Evolutionary conservation across 2,797 vertebrate genomes (phyloP), one percentile per base, ranked within the genome.

Genomic region (Crypturellus tataupa): DNA sequence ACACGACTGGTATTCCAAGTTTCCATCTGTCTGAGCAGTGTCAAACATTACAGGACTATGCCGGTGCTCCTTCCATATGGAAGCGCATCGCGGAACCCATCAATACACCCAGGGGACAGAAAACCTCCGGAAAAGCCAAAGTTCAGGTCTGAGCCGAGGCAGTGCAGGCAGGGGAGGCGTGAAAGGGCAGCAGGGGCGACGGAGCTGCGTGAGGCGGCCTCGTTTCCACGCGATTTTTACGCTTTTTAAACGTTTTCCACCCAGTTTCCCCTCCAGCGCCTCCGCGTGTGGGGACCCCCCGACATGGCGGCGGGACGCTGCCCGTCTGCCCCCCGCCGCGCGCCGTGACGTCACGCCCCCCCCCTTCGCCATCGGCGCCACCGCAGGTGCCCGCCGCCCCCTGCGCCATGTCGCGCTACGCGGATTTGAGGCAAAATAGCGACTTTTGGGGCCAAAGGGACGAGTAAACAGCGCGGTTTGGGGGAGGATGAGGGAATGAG

Each of bases 1-100:
- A 91, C 55, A 79, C 25, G 89, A 96, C 95, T 94, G 87, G 95
- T 90, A 96, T 86, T 10, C 95, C 91, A 89, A 94, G 95, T 51
- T 91, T 56, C 37, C 70, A 80, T 84, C 80, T 88, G 53, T 68
- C 93, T 64, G 21, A 1, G 59, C 44, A 95, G 53, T 24, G 49
- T 37, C 60, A 94, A 95, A 93, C 92, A 93, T 92, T 95, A 93
- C 0, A 96, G 84, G 80, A 85, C 91, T 94, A 85, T 70, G 87
- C 73, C 5, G 60, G 59, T 47, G 46, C 77, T 96, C 70, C 83
- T 93, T 94, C 93, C 93, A 64, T 73, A 91, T 19, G 89, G 94
- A 96, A 92, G n/a, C 9, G 13, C 3, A 0, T 4, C 75, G n/a
- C 2, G 14, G 35, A 85, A 80, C 17, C 29, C 71, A 24, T 79